phyloP scores from a whole-genome alignment of 2,113 vertebrate genomes.

The Gadus chalcogrammus region DNA sequence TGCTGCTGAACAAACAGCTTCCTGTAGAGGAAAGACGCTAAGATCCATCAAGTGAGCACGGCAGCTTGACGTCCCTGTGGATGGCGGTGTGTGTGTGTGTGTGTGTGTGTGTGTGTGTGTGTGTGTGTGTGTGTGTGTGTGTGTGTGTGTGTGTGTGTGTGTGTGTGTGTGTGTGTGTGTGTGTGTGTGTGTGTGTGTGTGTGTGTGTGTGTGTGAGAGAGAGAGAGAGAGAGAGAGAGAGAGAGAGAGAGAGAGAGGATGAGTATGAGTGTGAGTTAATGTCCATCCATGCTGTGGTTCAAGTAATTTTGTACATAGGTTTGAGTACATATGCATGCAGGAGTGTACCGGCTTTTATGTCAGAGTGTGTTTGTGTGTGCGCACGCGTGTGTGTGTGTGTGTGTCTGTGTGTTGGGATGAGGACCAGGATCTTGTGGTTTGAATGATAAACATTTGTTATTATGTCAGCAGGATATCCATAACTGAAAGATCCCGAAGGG shows the following conservation, averaged over 20 bases:
- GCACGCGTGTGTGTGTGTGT: conserved; percentile 1
- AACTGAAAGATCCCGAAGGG: not conserved
- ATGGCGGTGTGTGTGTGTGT: conserved; percentile 16
- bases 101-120: not conserved
- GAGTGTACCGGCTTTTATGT: not conserved
- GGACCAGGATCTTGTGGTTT: conserved; percentile 20
- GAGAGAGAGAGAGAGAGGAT: too few species aligned
- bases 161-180: not conserved
- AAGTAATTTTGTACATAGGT: too few species aligned
- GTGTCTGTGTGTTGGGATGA: conserved; percentile 1
- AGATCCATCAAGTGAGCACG: conserved; percentile 34
- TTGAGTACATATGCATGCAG: too few species aligned
- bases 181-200: too few species aligned
- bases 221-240: too few species aligned
- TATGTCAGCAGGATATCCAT: conserved; percentile 5
- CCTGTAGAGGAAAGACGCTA: conserved; percentile 28
- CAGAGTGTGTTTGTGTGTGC: conserved; percentile 1
- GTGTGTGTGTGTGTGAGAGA: conserved; percentile 24
- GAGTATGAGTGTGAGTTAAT: too few species aligned
- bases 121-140: too few species aligned
- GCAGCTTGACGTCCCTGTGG: conserved; percentile 8
- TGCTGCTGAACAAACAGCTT: conserved; percentile 31
- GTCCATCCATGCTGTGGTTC: too few species aligned
- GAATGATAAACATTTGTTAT: conserved; percentile 24
- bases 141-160: not conserved